phyloP scores from a whole-genome alignment of 2,797 vertebrate species.

The Distichodus sexfasciatus region DNA sequence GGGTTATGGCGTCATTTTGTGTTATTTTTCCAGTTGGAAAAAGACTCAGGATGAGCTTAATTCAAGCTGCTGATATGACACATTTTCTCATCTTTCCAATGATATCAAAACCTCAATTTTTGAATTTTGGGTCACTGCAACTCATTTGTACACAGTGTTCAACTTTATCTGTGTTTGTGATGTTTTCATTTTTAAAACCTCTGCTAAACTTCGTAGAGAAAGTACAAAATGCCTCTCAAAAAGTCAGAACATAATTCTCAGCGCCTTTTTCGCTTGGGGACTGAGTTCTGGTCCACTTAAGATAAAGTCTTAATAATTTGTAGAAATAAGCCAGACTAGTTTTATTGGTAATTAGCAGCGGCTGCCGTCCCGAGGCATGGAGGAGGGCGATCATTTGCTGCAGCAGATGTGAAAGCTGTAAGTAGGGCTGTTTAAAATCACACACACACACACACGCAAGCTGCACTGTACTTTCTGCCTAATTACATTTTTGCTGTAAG shows the following conservation, averaged over 20 bases:
- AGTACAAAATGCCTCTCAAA: conserved; percentile 9
- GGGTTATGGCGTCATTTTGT: no score
- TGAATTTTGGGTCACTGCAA: background rate
- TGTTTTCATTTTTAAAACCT: background rate
- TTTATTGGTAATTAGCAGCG: conserved; percentile 90
- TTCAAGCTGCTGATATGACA: no score
- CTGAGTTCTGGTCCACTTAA: conserved; percentile 77
- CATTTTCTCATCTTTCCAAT: no score
- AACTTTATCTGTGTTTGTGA: background rate
- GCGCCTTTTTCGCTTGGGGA: conserved; percentile 70
- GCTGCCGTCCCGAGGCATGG: conserved; percentile 71
- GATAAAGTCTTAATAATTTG: conserved; percentile 90
- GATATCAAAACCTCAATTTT: no score
- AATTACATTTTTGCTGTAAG: conserved; percentile 80
- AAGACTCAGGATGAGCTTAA: no score
- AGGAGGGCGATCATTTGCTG: conserved; percentile 74
- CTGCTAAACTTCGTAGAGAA: background rate
- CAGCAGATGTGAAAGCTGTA: conserved; percentile 80
- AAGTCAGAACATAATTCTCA: conserved; percentile 54
- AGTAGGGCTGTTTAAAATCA: conserved; percentile 79
- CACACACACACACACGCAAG: conserved; percentile 65
- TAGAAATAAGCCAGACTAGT: conserved; percentile 86
- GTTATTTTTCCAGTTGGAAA: no score
- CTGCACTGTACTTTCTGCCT: conserved; percentile 63
- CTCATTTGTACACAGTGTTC: no score